Percentiles rank a stretch among this genome's conserved stretches.
Conservation (phyloP, 1,140 invertebrate species). For the Delia radicum region DNA sequence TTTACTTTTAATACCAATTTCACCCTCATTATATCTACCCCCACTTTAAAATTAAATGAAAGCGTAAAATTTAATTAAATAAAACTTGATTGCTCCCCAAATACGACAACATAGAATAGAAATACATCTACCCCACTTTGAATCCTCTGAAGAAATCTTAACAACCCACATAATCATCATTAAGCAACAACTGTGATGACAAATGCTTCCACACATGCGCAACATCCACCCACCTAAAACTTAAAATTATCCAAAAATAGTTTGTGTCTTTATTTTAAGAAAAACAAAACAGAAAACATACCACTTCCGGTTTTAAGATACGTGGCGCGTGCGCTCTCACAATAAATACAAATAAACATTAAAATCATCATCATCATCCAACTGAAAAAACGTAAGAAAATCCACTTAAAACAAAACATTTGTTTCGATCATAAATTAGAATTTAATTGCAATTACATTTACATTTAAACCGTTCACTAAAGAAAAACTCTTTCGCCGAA, state of each 20-base stretch:
- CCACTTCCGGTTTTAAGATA: conserved; percentile 14
- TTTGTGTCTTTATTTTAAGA: background rate
- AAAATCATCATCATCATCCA: background rate
- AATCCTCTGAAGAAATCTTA: background rate
- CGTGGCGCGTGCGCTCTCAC: conserved; percentile 1
- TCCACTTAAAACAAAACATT: conserved; percentile 12
- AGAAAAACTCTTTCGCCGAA: background rate
- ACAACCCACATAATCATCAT: conserved; percentile 6
- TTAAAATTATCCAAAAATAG: background rate
- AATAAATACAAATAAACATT: no score
- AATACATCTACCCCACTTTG: background rate
- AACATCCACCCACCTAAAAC: background rate
- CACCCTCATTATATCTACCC: background rate
- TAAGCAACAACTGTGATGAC: conserved; percentile 8
- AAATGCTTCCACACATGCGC: conserved; percentile 21
- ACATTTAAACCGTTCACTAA: background rate
- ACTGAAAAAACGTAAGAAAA: background rate
- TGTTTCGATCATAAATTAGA: conserved; percentile 8
- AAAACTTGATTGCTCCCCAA: background rate
- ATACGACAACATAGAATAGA: background rate
- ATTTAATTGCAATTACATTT: conserved; percentile 9
- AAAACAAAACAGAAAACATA: background rate
- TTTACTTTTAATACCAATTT: background rate
- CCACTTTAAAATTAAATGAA: background rate
- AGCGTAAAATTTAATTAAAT: background rate